Conservation (phyloP, 2,113 vertebrate species). For the Scartelaos histophorus region DNA sequence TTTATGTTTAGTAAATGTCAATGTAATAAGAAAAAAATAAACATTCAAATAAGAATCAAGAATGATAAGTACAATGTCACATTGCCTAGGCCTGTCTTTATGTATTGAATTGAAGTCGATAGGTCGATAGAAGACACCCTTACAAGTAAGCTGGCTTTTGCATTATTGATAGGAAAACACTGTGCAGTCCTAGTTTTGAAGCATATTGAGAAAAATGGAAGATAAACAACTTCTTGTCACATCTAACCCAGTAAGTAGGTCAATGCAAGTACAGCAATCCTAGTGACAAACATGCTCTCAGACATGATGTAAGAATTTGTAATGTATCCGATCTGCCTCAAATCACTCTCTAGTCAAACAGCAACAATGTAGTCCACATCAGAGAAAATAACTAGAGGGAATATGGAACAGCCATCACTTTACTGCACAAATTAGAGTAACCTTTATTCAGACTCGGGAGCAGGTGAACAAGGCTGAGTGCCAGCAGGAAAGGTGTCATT, state of each 20-base stretch:
- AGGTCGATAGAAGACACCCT: background rate
- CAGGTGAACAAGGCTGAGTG: slow-evolving; percentile 12
- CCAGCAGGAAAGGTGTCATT: slow-evolving; percentile 32
- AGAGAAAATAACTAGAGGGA: background rate
- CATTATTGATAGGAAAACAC: background rate
- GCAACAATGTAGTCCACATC: background rate
- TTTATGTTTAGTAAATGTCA: too few species aligned
- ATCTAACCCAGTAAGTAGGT: background rate
- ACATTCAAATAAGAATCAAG: too few species aligned
- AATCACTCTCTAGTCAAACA: background rate
- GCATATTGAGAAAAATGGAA: background rate
- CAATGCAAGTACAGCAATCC: background rate
- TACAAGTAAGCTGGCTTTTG: background rate
- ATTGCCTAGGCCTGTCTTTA: background rate
- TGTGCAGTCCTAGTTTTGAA: background rate
- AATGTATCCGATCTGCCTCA: background rate
- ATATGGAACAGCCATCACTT: background rate
- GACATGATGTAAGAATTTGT: background rate
- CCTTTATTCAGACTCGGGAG: background rate
- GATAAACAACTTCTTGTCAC: background rate
- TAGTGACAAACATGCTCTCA: background rate
- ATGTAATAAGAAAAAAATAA: too few species aligned
- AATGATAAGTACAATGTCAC: too few species aligned
- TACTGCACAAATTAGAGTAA: slow-evolving; percentile 1
- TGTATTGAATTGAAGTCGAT: background rate